Evolutionary conservation across 2,113 vertebrate genomes (phyloP).

Genomic region (Hippoglossus stenolepis): DNA sequence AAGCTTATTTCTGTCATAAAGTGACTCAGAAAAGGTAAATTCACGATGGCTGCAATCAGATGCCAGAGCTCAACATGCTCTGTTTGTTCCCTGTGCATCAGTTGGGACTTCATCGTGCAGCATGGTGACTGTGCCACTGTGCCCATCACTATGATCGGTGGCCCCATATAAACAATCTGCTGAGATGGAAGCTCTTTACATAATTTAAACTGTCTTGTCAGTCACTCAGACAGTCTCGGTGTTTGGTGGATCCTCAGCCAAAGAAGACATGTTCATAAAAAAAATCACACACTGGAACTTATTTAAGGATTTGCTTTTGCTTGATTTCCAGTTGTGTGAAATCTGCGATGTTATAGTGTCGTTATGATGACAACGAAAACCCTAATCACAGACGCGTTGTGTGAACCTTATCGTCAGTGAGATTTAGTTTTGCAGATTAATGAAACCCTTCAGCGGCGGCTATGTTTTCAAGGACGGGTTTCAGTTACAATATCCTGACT

Average conservation of each 20-base stretch:
- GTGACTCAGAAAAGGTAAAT: not conserved
- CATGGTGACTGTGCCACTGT: too few species aligned
- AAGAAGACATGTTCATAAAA: not conserved
- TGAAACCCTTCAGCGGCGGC: not conserved
- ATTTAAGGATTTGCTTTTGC: not conserved
- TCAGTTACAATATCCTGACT: constrained; percentile 8
- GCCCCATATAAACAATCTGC: constrained; percentile 12
- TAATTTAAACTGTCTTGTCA: constrained; percentile 8
- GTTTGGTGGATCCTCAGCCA: not conserved
- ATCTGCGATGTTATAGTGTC: not conserved
- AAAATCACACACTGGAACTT: not conserved
- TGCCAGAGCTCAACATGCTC: not conserved
- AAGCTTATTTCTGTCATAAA: too few species aligned
- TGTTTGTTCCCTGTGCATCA: not conserved
- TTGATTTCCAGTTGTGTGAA: not conserved
- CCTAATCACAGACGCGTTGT: not conserved
- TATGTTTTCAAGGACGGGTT: not conserved
- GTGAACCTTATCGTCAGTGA: not conserved
- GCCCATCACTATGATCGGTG: constrained; percentile 4
- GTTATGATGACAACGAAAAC: too few species aligned
- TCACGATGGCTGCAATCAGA: not conserved
- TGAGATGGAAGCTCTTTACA: constrained; percentile 25
- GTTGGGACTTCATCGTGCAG: not conserved
- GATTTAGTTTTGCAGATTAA: not conserved
- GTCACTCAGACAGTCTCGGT: not conserved